A percentile compares a stretch with the other conserved stretches of the same genome.
These are phyloP conservation scores for Patella vulgata DNA, from an alignment of 1,140 invertebrate species.

Conservation along the genomic window DNA sequence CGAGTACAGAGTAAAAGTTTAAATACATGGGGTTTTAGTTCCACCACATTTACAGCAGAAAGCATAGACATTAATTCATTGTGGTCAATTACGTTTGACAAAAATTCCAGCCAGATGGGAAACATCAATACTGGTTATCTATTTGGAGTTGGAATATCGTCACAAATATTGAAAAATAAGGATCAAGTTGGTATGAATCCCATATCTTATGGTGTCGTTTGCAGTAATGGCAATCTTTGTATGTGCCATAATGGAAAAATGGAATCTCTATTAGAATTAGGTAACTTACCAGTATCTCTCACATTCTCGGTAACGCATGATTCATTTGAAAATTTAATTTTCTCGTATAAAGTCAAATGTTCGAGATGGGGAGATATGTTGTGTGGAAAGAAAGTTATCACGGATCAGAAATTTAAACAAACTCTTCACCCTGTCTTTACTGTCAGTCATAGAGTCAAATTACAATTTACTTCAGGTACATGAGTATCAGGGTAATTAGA, in stretches of 20 bases:
- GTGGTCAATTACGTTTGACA: conserved; percentile 56
- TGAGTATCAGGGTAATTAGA: too few species aligned
- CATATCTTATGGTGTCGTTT: conserved; percentile 51
- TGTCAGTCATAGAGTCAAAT: conserved; percentile 58
- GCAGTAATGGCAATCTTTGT: conserved; percentile 46
- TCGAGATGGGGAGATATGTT: conserved; percentile 40
- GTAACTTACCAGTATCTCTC: conserved; percentile 49
- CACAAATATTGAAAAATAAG: conserved; percentile 43
- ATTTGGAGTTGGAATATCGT: conserved; percentile 58
- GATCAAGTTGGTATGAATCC: conserved; percentile 54
- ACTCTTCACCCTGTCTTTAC: conserved; percentile 57
- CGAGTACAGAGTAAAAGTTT: conserved; percentile 49
- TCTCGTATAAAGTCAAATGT: conserved; percentile 49
- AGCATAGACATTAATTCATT: conserved; percentile 34
- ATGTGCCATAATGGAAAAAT: conserved; percentile 46
- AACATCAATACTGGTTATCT: conserved; percentile 52
- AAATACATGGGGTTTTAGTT: conserved; percentile 60
- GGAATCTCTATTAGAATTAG: conserved; percentile 45
- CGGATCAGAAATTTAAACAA: conserved; percentile 27
- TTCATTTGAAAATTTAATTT: conserved; percentile 37
- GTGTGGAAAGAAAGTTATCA: conserved; percentile 45
- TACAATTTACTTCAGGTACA: conserved; percentile 48
- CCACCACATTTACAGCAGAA: conserved; percentile 57
- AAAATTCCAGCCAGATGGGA: conserved; percentile 53
- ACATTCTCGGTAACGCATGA: conserved; percentile 45